Conservation (phyloP, 2,888 invertebrate genomes). For the Agonopterix subpropinquella region DNA sequence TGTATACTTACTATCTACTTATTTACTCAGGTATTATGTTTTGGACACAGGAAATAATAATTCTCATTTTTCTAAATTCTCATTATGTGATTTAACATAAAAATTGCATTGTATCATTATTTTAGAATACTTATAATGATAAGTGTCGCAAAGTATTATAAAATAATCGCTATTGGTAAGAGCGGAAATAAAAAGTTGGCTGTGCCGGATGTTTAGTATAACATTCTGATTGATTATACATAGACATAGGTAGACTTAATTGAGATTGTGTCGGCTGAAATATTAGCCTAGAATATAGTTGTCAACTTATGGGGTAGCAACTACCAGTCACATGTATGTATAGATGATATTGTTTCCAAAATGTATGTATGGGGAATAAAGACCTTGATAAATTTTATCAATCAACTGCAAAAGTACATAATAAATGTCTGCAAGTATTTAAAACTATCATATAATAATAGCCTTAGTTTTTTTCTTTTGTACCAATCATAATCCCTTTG, state of each 20-base stretch:
- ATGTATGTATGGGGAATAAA: not conserved
- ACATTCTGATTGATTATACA: slow-evolving; percentile 18
- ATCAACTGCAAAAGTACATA: slow-evolving; percentile 43
- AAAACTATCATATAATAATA: slow-evolving; percentile 46
- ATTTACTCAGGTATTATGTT: not conserved
- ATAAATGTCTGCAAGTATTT: slow-evolving; percentile 41
- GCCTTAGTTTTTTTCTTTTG: slow-evolving; percentile 52
- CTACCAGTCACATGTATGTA: not conserved
- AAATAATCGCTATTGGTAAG: slow-evolving; percentile 37
- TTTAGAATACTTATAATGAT: slow-evolving; percentile 6
- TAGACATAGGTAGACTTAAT: slow-evolving; percentile 20
- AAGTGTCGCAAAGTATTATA: slow-evolving; percentile 36
- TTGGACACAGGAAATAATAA: not conserved
- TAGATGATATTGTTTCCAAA: not conserved
- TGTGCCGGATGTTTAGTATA: slow-evolving; percentile 40
- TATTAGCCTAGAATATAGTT: slow-evolving; percentile 17
- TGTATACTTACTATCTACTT: not conserved
- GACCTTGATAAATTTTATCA: not conserved
- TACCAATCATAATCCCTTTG: slow-evolving; percentile 53
- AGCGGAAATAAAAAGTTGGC: slow-evolving; percentile 55
- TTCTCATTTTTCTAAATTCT: not conserved
- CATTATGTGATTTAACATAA: not conserved
- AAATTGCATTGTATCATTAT: slow-evolving; percentile 6
- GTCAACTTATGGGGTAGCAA: slow-evolving; percentile 12
- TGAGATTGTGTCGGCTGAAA: slow-evolving; percentile 10